Conservation (phyloP, 2,113 vertebrate species). For the Panurus biarmicus region DNA sequence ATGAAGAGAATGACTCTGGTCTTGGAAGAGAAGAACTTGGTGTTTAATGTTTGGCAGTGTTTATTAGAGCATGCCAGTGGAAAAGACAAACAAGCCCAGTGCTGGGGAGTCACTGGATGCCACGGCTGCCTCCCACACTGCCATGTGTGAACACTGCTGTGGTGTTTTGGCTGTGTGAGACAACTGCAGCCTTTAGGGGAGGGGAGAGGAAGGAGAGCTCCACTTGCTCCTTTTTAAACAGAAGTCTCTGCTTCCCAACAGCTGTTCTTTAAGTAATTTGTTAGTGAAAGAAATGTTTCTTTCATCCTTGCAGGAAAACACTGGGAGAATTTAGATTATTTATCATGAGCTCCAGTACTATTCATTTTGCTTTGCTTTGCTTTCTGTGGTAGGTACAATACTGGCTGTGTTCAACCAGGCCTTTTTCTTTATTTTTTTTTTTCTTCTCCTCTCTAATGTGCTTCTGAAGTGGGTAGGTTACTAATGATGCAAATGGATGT, state of each 20-base stretch:
- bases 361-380: not conserved
- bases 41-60: not conserved
- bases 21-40: not conserved
- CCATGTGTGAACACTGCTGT: fast-evolving
- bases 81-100: not conserved
- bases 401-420: not conserved
- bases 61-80: not conserved
- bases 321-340: not conserved
- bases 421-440: not conserved
- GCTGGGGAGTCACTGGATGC: not conserved
- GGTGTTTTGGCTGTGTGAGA: not conserved
- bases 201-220: not conserved
- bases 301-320: not conserved
- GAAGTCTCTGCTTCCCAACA: not conserved
- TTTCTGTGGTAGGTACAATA: not conserved
- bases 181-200: not conserved
- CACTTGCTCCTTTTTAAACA: not conserved
- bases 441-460: not conserved
- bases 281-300: not conserved
- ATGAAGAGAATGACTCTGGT: not conserved
- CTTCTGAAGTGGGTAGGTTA: not conserved
- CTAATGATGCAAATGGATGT: not conserved
- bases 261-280: not conserved
- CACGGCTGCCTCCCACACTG: fast-evolving
- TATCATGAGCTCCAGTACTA: not conserved